These are phyloP conservation scores for Gallinago undulata DNA, from an alignment of 2,113 vertebrate genomes.

Conservation along the genomic window DNA sequence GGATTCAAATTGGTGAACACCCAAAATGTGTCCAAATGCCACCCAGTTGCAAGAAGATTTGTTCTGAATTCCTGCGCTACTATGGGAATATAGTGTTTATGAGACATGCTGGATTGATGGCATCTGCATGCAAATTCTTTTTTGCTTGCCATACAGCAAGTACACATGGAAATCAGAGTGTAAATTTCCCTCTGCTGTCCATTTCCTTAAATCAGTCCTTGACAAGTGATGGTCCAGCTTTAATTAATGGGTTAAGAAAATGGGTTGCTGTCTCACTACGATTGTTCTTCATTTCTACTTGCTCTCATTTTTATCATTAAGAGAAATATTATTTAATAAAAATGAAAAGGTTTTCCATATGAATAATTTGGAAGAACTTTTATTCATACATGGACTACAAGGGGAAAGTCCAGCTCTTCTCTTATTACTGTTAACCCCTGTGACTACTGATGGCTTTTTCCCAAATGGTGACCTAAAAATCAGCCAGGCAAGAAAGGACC, in stretches of 20 bases:
- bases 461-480: not conserved
- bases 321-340: not conserved
- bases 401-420: not conserved
- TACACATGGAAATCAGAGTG: not conserved
- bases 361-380: not conserved
- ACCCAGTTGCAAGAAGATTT: conserved; percentile 4
- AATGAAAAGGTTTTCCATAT: not conserved
- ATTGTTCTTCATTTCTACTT: not conserved
- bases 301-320: not conserved
- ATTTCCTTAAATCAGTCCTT: not conserved
- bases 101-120: not conserved
- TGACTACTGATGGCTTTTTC: not conserved
- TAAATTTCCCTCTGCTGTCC: not conserved
- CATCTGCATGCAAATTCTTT: not conserved
- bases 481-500: not conserved
- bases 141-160: not conserved
- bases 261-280: not conserved
- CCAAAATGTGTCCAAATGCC: conserved; percentile 38
- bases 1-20: conserved; percentile 23
- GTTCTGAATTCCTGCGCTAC: conserved; percentile 1
- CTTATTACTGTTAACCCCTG: not conserved
- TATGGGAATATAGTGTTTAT: not conserved
- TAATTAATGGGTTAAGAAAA: not conserved
- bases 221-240: not conserved
- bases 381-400: not conserved